These are phyloP conservation scores for Hippopotamyrus pictus DNA, from an alignment of 2,797 vertebrate species.

Conservation along the genomic window DNA sequence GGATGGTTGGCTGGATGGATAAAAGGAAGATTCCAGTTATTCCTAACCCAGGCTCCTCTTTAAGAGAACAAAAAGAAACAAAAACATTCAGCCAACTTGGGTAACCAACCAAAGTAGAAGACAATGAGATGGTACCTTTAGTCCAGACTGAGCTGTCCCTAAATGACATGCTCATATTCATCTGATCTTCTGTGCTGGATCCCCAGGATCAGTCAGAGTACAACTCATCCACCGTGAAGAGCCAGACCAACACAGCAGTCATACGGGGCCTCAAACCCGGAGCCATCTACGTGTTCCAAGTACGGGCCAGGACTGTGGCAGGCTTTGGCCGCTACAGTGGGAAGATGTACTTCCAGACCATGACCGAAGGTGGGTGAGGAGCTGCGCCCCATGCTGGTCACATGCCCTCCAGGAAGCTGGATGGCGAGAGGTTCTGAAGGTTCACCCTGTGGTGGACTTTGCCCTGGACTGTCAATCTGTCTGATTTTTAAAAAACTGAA, in stretches of 20 bases:
- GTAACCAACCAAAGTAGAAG: neutral
- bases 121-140: neutral
- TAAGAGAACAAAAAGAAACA: neutral
- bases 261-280: conserved; percentile 90
- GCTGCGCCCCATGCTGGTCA: neutral
- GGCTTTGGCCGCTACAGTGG: conserved; percentile 96
- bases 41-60: neutral
- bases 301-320: conserved; percentile 91
- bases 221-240: conserved; percentile 82
- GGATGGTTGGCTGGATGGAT: neutral
- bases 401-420: neutral
- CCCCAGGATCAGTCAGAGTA: conserved; percentile 82
- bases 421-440: neutral
- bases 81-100: neutral
- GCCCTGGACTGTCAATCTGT: neutral
- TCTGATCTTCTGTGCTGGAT: neutral
- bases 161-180: neutral
- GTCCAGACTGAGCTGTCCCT: neutral
- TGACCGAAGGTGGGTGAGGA: conserved; percentile 87
- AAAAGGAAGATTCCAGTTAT: neutral
- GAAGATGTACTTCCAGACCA: conserved; percentile 99
- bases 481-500: neutral
- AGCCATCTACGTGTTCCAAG: conserved; percentile 98
- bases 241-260: conserved; percentile 89
- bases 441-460: neutral